phyloP scores from a whole-genome alignment of 2,113 vertebrate genomes.

The Podiceps cristatus region DNA sequence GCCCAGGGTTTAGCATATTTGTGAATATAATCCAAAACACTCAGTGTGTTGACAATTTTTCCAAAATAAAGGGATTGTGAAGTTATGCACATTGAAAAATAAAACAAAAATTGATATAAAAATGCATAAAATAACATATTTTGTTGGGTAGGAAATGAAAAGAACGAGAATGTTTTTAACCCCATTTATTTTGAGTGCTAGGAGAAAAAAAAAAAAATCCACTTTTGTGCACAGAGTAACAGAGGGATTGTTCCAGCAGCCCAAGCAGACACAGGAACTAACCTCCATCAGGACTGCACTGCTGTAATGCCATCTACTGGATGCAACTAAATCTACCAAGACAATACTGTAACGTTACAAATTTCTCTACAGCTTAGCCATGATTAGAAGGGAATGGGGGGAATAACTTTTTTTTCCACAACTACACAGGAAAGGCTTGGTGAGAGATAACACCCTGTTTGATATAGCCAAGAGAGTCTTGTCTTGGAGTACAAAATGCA shows the following conservation, averaged over 20 bases:
- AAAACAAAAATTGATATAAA: background rate
- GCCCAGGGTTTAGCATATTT: background rate
- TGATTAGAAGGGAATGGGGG: background rate
- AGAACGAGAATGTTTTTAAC: background rate
- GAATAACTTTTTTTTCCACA: background rate
- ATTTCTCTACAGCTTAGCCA: background rate
- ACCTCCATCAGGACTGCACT: background rate
- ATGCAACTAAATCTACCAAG: background rate
- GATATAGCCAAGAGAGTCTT: background rate
- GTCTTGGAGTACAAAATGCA: background rate
- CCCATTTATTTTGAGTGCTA: background rate
- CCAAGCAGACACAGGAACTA: background rate
- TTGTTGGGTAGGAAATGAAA: background rate
- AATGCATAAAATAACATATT: background rate
- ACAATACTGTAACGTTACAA: background rate
- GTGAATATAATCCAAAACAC: background rate
- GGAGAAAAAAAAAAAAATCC: background rate
- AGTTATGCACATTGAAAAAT: background rate
- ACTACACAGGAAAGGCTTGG: background rate
- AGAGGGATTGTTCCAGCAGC: background rate
- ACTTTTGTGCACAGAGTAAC: background rate
- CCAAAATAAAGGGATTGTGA: background rate
- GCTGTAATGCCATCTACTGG: slow-evolving; percentile 51
- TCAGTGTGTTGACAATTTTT: background rate
- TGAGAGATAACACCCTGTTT: background rate